Percentiles rank a stretch among this genome's conserved stretches.
These are phyloP conservation scores for Brenthis ino DNA, from an alignment of 2,888 invertebrate species.

Conservation along the genomic window DNA sequence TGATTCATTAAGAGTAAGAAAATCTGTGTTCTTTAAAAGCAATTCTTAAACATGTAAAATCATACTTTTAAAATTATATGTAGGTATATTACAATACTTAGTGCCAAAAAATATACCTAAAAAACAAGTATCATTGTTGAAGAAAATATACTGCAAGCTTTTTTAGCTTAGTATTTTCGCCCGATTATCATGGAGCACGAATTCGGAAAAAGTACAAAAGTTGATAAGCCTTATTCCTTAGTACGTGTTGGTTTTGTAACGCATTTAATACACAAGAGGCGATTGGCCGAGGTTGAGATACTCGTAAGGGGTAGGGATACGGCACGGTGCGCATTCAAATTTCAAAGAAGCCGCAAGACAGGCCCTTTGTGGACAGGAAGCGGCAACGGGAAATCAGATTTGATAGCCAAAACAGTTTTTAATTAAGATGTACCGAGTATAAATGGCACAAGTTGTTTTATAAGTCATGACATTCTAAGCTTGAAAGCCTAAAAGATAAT, in stretches of 20 bases:
- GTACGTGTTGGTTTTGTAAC: slow-evolving; percentile 69
- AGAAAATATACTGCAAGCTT: too few relatives aligned
- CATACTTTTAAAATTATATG: too few relatives aligned
- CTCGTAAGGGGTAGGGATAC: slow-evolving; percentile 42
- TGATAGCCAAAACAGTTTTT: slow-evolving; percentile 39
- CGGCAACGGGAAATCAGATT: slow-evolving; percentile 55
- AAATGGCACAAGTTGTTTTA: not conserved
- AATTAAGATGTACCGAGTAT: slow-evolving; percentile 21
- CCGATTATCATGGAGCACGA: slow-evolving; percentile 12
- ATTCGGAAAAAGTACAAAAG: slow-evolving; percentile 49
- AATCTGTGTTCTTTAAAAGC: not conserved
- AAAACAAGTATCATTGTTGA: too few relatives aligned
- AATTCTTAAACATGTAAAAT: too few relatives aligned
- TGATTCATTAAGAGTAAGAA: slow-evolving; percentile 8
- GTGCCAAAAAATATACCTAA: too few relatives aligned
- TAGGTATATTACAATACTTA: too few relatives aligned
- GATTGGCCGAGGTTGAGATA: slow-evolving; percentile 55
- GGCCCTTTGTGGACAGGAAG: slow-evolving; percentile 59
- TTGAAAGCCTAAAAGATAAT: too few relatives aligned
- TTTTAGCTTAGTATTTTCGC: slow-evolving; percentile 2
- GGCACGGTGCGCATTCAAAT: slow-evolving; percentile 62
- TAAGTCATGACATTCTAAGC: too few relatives aligned
- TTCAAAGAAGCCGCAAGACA: slow-evolving; percentile 75
- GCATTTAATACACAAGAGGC: slow-evolving; percentile 75
- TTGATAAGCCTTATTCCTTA: slow-evolving; percentile 53